Evolutionary conservation across 1,140 invertebrate genomes (phyloP).

Genomic region (Atta cephalotes): DNA sequence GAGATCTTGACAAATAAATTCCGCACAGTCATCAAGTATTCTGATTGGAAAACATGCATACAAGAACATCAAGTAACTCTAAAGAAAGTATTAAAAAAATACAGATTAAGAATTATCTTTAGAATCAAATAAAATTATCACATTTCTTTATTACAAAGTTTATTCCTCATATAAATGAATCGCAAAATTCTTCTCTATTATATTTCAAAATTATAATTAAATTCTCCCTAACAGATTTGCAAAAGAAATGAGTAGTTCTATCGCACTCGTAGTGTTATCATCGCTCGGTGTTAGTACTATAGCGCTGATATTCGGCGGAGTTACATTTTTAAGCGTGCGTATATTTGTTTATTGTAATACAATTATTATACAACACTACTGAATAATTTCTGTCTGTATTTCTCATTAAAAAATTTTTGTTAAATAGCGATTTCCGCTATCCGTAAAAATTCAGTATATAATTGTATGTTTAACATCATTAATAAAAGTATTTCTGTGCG

Average conservation of each 20-base stretch:
- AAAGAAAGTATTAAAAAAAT: slow-evolving; percentile 44
- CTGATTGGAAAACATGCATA: slow-evolving; percentile 30
- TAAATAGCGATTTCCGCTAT: slow-evolving; percentile 25
- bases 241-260: slow-evolving; percentile 20
- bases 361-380: neutral
- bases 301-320: slow-evolving; percentile 9
- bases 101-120: neutral
- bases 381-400: neutral
- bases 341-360: neutral
- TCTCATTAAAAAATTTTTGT: slow-evolving; percentile 53
- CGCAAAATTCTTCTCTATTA: neutral
- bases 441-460: slow-evolving; percentile 61
- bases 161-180: neutral
- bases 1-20: slow-evolving; percentile 62
- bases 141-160: neutral
- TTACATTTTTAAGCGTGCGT: slow-evolving; percentile 26
- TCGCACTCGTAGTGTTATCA: slow-evolving; percentile 6
- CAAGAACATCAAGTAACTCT: slow-evolving; percentile 63
- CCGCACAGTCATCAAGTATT: neutral
- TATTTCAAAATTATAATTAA: neutral
- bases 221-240: slow-evolving; percentile 3
- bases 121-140: neutral
- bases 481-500: slow-evolving; percentile 59
- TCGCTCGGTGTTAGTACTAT: slow-evolving; percentile 21
- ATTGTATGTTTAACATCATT: slow-evolving; percentile 32